Evolutionary conservation across 2,113 vertebrate species (phyloP).

Genomic region (Potamarius usumacintae): DNA sequence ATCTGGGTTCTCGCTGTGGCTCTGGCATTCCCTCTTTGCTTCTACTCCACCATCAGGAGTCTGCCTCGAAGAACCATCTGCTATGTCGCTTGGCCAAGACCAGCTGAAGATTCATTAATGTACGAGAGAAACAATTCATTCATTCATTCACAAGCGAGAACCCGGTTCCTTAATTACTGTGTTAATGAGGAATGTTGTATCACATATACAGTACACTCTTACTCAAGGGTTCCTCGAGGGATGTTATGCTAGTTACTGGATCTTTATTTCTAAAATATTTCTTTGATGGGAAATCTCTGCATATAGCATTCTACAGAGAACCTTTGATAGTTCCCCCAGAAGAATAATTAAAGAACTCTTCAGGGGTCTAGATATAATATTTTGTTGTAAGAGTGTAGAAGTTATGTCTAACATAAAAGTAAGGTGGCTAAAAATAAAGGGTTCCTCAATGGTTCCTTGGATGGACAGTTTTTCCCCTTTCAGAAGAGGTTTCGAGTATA

Average conservation of each 20-base stretch:
- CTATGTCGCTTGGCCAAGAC: conserved; percentile 83
- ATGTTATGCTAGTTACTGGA: background rate
- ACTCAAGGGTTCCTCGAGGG: background rate
- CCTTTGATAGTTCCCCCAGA: background rate
- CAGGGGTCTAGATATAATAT: background rate
- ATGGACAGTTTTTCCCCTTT: background rate
- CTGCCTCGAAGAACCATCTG: conserved; percentile 80
- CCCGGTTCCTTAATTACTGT: background rate
- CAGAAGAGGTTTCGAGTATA: background rate
- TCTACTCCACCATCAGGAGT: conserved; percentile 80
- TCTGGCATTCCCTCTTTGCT: conserved; percentile 82
- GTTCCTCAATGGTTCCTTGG: background rate
- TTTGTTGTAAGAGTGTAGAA: background rate
- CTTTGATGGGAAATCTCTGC: background rate
- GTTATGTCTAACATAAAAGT: background rate
- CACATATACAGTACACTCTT: background rate
- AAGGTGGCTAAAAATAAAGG: background rate
- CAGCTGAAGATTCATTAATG: conserved; percentile 77
- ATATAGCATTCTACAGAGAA: background rate
- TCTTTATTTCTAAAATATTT: background rate
- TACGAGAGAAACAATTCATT: conserved; percentile 59
- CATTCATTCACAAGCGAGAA: background rate
- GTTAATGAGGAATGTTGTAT: too few relatives aligned
- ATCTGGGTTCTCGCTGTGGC: conserved; percentile 84
- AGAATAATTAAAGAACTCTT: background rate